Evolutionary conservation across 2,113 vertebrate genomes (phyloP).

Genomic region (Rana temporaria): DNA sequence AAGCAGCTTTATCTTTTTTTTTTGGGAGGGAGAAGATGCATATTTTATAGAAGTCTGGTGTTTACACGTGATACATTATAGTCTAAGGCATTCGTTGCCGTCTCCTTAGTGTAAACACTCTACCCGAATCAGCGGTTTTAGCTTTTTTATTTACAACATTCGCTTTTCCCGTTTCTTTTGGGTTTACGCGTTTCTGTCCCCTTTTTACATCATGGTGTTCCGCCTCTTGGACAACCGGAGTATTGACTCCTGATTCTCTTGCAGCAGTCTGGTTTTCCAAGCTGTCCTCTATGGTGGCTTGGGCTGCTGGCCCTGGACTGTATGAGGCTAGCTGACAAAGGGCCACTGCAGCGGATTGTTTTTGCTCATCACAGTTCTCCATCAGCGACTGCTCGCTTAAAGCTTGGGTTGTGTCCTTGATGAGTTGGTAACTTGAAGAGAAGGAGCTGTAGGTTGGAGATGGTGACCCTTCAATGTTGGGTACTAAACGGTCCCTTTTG

Average conservation of each 20-base stretch:
- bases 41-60: background rate
- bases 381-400: slow-evolving; percentile 29
- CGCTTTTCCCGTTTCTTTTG: slow-evolving; percentile 67
- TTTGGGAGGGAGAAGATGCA: background rate
- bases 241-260: background rate
- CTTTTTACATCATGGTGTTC: slow-evolving; percentile 65
- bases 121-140: slow-evolving; percentile 69
- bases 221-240: slow-evolving; percentile 48
- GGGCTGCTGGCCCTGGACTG: slow-evolving; percentile 65
- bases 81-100: slow-evolving; percentile 78
- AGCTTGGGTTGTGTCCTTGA: background rate
- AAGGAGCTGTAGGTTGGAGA: background rate
- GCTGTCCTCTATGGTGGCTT: slow-evolving; percentile 53
- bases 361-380: slow-evolving; percentile 85
- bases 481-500: slow-evolving; percentile 54
- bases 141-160: slow-evolving; percentile 75
- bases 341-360: slow-evolving; percentile 90
- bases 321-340: slow-evolving; percentile 90
- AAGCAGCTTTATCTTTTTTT: slow-evolving; percentile 2
- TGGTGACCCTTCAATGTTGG: background rate
- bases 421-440: background rate
- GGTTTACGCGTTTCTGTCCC: slow-evolving; percentile 77
- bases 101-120: slow-evolving; percentile 78
- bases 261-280: slow-evolving; percentile 56
- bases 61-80: background rate